Base-by-base conservation (phyloP, 2,888 invertebrate species). In the Oscheius sp. region DNA sequence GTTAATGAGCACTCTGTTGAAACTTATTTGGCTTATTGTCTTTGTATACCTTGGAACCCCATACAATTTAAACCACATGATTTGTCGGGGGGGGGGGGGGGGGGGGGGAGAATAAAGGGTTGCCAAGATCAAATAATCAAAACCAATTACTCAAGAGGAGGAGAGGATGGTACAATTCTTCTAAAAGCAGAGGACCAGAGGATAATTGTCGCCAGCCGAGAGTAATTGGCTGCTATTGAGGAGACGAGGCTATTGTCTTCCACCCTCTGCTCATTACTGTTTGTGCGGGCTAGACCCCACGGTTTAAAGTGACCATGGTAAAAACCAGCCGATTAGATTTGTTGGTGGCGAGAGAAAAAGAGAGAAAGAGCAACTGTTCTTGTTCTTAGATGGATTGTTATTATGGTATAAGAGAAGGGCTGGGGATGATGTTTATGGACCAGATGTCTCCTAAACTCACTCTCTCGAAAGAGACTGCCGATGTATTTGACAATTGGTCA, bases 181-280 rank as follows among this genome's bases (percentile, higher is more conserved):
- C n/a, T n/a, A n/a, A n/a, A n/a, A n/a, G n/a, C n/a, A n/a, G n/a
- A n/a, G n/a, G n/a, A n/a, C n/a, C n/a, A n/a, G n/a, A n/a, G n/a
- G n/a, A n/a, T n/a, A n/a, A n/a, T n/a, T n/a, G n/a, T n/a, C n/a
- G n/a, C n/a, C n/a, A n/a, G n/a, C n/a, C n/a, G n/a, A n/a, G n/a
- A 12, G 20, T 54, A 54, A 54, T 54, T 54, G 54, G 33, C n/a
- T 33, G 8, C 54, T 54, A 54, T 54, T 54, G 54, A 54, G 54
- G 36, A 24, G 47, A 47, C 14, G 32, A 32, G 32, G 54, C 54
- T 54, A 54, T 54, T 54, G 54, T 54, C 36, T 33, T n/a, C 32
- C 0, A 26, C 30, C 28, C 36, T 36, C 12, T 3, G 20, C 12
- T 47, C 22, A 47, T 47, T 47, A 47, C n/a, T 28, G 26, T n/a